These are phyloP conservation scores for Drosophila vallismaia DNA, from an alignment of 2,888 invertebrate species.

Conservation along the genomic window DNA sequence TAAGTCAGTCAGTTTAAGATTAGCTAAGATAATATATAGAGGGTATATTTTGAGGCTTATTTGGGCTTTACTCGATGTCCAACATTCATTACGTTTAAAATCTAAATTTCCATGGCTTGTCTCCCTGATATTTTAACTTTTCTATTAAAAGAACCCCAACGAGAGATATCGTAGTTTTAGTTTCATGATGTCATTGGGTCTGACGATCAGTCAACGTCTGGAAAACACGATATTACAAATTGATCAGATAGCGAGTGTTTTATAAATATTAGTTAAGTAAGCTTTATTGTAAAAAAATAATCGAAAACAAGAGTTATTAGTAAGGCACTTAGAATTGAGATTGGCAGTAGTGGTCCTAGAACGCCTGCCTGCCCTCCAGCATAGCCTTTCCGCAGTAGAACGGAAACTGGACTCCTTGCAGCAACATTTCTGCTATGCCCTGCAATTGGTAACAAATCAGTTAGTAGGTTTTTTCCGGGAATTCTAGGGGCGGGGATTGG, in stretches of 20 bases:
- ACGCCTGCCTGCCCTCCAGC: slow-evolving; percentile 87
- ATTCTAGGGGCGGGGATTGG: neutral
- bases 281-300: slow-evolving; percentile 59
- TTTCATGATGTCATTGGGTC: slow-evolving; percentile 1
- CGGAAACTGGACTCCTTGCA: slow-evolving; percentile 89
- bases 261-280: slow-evolving; percentile 60
- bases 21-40: no score
- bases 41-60: neutral
- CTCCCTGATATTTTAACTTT: neutral
- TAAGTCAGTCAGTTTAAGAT: no score
- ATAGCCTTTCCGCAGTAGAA: slow-evolving; percentile 89
- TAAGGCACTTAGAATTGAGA: slow-evolving; percentile 47
- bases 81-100: no score
- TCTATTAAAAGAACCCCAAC: neutral
- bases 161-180: neutral
- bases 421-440: slow-evolving; percentile 88
- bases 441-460: slow-evolving; percentile 80
- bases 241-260: slow-evolving; percentile 40
- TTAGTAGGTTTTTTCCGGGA: neutral
- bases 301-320: slow-evolving; percentile 47
- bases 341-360: slow-evolving; percentile 53
- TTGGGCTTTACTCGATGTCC: neutral
- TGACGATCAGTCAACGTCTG: neutral
- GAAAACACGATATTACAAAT: slow-evolving; percentile 18
- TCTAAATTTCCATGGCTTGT: neutral